These are phyloP conservation scores for Danio jaintianensis DNA, from an alignment of 2,797 vertebrate species.

Conservation along the genomic window DNA sequence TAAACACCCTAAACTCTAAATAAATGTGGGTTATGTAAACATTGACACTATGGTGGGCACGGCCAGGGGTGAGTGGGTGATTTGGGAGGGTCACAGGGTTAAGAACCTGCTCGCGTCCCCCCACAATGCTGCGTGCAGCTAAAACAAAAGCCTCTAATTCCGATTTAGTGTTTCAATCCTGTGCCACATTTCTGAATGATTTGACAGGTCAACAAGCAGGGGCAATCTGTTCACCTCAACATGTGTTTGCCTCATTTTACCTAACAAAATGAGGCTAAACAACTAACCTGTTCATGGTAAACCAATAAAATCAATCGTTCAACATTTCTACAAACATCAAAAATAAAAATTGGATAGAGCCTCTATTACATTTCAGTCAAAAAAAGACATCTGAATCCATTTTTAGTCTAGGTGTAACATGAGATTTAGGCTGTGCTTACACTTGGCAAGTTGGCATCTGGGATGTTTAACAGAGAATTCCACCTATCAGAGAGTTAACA, in stretches of 20 bases:
- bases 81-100: conserved; percentile 35
- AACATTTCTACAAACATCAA: no score
- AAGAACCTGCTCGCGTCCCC: conserved; percentile 33
- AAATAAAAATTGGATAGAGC: no score
- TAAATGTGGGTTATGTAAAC: conserved; percentile 27
- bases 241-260: conserved; percentile 66
- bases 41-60: neutral
- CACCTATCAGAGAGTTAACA: no score
- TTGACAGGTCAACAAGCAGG: conserved; percentile 75
- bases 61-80: neutral
- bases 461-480: no score
- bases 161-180: conserved; percentile 81
- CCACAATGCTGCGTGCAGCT: conserved; percentile 60
- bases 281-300: neutral
- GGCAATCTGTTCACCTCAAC: conserved; percentile 72
- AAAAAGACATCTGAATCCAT: no score
- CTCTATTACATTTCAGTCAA: no score
- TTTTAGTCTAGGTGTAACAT: no score
- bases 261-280: conserved; percentile 30
- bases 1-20: neutral
- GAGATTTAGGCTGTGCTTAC: no score
- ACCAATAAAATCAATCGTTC: neutral
- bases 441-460: no score
- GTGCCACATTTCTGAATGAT: conserved; percentile 67
- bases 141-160: conserved; percentile 79